Evolutionary conservation across 1,140 invertebrate species (phyloP).

Genomic region (Chironomus tepperi): DNA sequence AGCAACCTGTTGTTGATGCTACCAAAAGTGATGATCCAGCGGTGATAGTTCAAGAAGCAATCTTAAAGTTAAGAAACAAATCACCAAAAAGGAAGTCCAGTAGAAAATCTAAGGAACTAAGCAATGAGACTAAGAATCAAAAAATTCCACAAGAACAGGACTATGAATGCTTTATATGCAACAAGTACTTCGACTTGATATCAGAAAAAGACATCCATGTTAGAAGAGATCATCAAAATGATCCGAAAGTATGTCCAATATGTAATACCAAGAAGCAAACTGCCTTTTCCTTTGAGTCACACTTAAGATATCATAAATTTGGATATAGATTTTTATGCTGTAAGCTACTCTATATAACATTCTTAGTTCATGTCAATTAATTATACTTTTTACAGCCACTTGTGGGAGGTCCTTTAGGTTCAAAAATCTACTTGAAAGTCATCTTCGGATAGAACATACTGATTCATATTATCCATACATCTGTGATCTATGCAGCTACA

Average conservation of each 20-base stretch:
- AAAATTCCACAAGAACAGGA: background rate
- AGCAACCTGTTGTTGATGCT: background rate
- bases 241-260: background rate
- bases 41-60: background rate
- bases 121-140: background rate
- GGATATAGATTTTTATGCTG: background rate
- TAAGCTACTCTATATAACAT: too few relatives aligned
- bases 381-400: background rate
- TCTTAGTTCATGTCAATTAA: background rate
- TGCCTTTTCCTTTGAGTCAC: background rate
- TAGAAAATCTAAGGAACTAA: background rate
- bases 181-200: background rate
- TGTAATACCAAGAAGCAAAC: background rate
- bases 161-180: background rate
- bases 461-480: background rate
- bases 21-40: background rate
- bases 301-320: background rate
- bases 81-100: background rate
- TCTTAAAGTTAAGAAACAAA: background rate
- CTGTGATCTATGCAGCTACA: background rate
- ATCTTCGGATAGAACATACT: background rate
- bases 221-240: background rate
- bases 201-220: background rate
- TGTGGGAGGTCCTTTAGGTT: background rate
- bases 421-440: constrained; percentile 7